Evolutionary conservation across 92 coral and sea anemone species (phyloP), one percentile per base, ranked within the genome.

Genomic region (Palythoa grandis): DNA sequence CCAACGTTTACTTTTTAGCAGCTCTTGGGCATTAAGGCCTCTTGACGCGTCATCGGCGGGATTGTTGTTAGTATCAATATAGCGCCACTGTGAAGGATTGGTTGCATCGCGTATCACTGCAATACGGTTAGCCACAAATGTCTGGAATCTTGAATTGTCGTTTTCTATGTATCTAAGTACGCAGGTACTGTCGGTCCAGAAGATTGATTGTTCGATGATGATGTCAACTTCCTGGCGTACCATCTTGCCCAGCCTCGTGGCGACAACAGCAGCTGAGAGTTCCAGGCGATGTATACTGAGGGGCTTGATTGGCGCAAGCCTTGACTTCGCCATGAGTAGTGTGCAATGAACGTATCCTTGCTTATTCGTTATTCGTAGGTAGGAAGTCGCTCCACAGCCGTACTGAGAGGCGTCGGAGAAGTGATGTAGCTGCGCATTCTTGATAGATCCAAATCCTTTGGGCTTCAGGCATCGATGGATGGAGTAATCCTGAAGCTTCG

Each of bases 1-100:
- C 88, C 88, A 85, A 16, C 88, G 67, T 16, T 25, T 54, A 29
- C 47, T 58, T 7, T 85, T 16, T 5, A 85, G 66, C 2, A 85
- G 52, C 70, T 74, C 56, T 11, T 52, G 71, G 54, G 72, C 88
- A 35, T 12, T 48, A 47, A 85, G 53, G 13, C 88, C 72, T 74
- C 88, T 72, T 50, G 82, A 73, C 0, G 88, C 82, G 29, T 85
- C 88, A 54, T 85, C 88, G 4, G 82, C 88, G 10, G 88, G 88
- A 65, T 85, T 85, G 52, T 52, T 54, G 58, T 29, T 72, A 8
- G 70, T 72, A 60, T 56, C 82, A 16, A 85, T 73, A 12, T 85
- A 72, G n/a, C 76, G 65, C 88, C 88, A 85, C 78, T 85, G 88
- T 10, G 17, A 24, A 12, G 82, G 82, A 52, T 52, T 48, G 6